Conservation (phyloP, 1,140 invertebrate species). For the Conopomorpha cramerella region DNA sequence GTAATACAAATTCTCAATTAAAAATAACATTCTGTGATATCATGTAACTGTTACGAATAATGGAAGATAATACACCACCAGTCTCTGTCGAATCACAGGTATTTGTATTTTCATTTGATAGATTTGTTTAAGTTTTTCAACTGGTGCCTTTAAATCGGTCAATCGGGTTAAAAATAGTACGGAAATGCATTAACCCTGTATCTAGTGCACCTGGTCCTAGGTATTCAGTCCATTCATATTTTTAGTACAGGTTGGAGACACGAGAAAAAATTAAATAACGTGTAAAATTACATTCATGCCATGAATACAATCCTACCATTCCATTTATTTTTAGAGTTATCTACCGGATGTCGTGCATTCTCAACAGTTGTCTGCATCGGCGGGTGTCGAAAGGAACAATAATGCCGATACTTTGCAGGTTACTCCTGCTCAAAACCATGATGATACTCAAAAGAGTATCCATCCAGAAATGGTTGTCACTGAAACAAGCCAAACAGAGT, state of each 20-base stretch:
- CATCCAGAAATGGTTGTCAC: too few relatives aligned
- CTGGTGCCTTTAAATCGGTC: constrained; percentile 5
- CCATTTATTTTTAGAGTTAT: constrained; percentile 57
- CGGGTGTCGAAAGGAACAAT: constrained; percentile 14
- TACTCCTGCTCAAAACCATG: neutral
- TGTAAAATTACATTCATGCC: constrained; percentile 1
- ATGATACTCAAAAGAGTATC: too few relatives aligned
- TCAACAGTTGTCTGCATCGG: constrained; percentile 36
- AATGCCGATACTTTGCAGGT: constrained; percentile 6
- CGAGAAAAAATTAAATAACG: neutral
- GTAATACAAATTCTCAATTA: constrained; percentile 35
- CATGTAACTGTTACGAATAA: too few relatives aligned
- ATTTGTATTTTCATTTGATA: too few relatives aligned
- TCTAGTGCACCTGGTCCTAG: neutral
- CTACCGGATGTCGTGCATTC: constrained; percentile 57
- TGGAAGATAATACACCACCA: neutral
- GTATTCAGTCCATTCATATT: neutral
- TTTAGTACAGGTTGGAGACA: neutral
- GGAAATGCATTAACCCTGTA: constrained; percentile 7
- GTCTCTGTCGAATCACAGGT: neutral
- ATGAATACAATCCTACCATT: constrained; percentile 6
- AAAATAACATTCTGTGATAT: constrained; percentile 51
- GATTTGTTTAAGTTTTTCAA: constrained; percentile 3
- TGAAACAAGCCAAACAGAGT: constrained; percentile 28
- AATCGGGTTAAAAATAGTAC: constrained; percentile 21